Evolutionary conservation across 2,113 vertebrate species (phyloP).

Genomic region (Oncorhynchus tshawytscha): DNA sequence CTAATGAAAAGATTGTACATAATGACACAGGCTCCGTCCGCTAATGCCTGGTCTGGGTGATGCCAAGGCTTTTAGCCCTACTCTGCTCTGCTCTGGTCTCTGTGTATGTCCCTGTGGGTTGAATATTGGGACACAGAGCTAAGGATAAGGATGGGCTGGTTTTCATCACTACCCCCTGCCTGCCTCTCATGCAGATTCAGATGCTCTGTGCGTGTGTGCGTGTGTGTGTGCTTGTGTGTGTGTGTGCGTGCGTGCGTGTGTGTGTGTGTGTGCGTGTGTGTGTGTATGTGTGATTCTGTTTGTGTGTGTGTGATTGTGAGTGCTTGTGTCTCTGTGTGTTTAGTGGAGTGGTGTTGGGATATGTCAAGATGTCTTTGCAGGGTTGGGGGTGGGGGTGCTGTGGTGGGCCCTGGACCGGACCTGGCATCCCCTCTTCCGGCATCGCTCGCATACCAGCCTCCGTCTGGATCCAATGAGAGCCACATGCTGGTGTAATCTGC

Average conservation of each 20-base stretch:
- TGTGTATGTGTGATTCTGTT: too few relatives aligned
- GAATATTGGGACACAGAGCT: background rate
- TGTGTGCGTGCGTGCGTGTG: too few relatives aligned
- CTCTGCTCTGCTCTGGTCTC: background rate
- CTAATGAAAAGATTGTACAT: conserved; percentile 53
- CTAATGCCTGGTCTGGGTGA: conserved; percentile 20
- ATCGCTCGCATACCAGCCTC: conserved; percentile 21
- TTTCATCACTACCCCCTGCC: background rate
- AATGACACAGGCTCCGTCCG: conserved; percentile 42
- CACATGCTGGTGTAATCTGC: conserved; percentile 33
- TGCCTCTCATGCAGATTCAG: background rate
- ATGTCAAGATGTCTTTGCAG: background rate
- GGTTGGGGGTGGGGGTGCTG: background rate
- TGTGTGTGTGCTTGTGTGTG: too few relatives aligned
- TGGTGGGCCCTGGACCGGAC: conserved; percentile 5
- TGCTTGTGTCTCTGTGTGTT: too few relatives aligned
- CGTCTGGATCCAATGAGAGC: conserved; percentile 45
- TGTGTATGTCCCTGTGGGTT: background rate
- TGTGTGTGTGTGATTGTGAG: background rate
- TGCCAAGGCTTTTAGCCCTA: conserved; percentile 36
- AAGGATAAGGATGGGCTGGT: background rate
- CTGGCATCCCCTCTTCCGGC: conserved; percentile 35
- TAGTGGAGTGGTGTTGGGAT: background rate
- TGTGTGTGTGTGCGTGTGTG: background rate
- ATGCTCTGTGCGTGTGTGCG: background rate